These are phyloP conservation scores for Neopelma chrysocephalum DNA, from an alignment of 2,797 vertebrate species.

Conservation along the genomic window DNA sequence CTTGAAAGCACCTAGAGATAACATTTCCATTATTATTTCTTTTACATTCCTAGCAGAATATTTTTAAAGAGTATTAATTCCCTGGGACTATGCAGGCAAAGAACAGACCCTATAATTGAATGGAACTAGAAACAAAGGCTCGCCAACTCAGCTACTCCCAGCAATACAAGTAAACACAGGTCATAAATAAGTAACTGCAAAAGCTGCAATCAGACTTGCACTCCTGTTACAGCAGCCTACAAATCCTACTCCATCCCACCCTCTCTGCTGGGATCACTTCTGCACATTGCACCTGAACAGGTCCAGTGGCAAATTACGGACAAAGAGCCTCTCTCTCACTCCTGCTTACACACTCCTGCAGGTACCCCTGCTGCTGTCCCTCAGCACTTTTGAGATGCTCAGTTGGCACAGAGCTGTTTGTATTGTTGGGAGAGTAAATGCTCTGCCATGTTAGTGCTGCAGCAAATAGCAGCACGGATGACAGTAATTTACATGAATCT, in stretches of 20 bases:
- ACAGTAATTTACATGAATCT: not conserved
- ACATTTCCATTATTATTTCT: not conserved
- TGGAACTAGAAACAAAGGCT: not conserved
- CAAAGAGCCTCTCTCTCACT: not conserved
- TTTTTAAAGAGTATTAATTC: not conserved
- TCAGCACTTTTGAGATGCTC: rapidly evolving
- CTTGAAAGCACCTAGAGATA: not conserved
- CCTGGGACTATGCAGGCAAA: not conserved
- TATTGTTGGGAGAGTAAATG: not conserved
- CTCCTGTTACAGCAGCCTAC: not conserved
- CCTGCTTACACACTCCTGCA: not conserved
- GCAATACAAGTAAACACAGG: not conserved
- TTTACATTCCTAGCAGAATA: not conserved
- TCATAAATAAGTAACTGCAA: not conserved
- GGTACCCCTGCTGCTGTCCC: not conserved
- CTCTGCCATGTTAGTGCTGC: not conserved
- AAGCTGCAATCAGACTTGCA: not conserved
- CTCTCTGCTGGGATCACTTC: not conserved
- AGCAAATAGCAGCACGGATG: not conserved
- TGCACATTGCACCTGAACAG: not conserved
- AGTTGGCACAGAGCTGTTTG: not conserved
- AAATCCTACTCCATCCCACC: not conserved
- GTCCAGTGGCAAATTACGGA: not conserved
- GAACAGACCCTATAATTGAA: not conserved
- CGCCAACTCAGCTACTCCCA: not conserved